A percentile compares a stretch with the other conserved stretches of the same genome.
These are phyloP conservation scores for Montipora foliosa DNA, from an alignment of 64 coral and sea anemone species.

Conservation along the genomic window DNA sequence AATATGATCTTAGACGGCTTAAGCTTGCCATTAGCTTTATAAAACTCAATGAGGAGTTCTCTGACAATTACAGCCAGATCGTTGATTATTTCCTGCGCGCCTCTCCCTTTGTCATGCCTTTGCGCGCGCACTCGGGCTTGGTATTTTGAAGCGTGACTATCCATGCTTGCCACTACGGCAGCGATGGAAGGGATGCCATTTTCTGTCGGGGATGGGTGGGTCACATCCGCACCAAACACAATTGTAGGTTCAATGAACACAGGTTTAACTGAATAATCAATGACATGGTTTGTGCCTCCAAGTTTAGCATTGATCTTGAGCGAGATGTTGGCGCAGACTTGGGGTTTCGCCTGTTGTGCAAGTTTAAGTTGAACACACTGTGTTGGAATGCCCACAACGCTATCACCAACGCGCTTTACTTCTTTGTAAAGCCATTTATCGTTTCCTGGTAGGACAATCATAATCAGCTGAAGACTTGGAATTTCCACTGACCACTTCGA, in stretches of 20 bases:
- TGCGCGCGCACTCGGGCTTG: constrained; percentile 79
- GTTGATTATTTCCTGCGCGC: constrained; percentile 74
- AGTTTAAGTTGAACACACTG: constrained; percentile 76
- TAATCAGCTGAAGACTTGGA: constrained; percentile 61
- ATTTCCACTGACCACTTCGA: background rate
- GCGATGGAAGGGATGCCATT: constrained; percentile 83
- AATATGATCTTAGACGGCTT: constrained; percentile 86
- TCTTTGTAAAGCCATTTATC: constrained; percentile 70
- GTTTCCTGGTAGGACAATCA: constrained; percentile 69
- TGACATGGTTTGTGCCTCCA: constrained; percentile 85
- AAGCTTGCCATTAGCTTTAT: constrained; percentile 4
- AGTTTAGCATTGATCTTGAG: constrained; percentile 93
- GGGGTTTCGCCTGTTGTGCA: constrained; percentile 38
- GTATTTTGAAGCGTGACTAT: constrained; percentile 75
- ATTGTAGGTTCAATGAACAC: constrained; percentile 75
- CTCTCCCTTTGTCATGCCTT: constrained; percentile 7
- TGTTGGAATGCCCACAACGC: constrained; percentile 59
- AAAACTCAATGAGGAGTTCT: constrained; percentile 80
- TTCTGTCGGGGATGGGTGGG: constrained; percentile 82
- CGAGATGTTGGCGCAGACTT: constrained; percentile 83
- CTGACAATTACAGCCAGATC: constrained; percentile 80
- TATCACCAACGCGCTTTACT: constrained; percentile 81
- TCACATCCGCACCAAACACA: constrained; percentile 93
- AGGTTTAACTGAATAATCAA: constrained; percentile 31
- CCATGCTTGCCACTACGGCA: constrained; percentile 93